Conservation (phyloP, 2,113 vertebrate genomes). For the Poicephalus meyeri region DNA sequence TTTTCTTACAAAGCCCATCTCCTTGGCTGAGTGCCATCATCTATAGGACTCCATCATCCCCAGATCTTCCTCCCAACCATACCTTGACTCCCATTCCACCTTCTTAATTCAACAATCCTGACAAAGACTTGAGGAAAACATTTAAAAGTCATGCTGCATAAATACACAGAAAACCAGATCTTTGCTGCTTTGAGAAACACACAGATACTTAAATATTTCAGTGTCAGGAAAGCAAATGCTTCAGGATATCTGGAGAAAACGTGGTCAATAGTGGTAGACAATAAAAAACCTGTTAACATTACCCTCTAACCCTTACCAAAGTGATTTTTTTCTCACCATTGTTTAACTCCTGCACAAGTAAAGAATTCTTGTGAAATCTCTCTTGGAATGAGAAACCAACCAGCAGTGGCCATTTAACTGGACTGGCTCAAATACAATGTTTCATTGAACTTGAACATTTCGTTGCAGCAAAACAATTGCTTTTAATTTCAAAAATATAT, state of each 20-base stretch:
- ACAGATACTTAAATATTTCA: not conserved
- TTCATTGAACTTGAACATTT: not conserved
- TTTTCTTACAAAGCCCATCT: not conserved
- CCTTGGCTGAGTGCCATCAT: not conserved
- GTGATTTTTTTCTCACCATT: not conserved
- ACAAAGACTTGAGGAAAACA: not conserved
- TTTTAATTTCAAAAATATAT: not conserved
- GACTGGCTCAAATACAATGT: not conserved
- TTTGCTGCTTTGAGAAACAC: not conserved
- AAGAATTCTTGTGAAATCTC: not conserved
- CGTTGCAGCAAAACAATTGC: not conserved
- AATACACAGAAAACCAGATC: not conserved
- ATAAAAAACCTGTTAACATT: not conserved
- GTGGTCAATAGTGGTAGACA: not conserved
- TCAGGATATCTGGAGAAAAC: not conserved
- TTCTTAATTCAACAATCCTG: not conserved
- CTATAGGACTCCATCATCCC: not conserved
- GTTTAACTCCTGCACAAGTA: not conserved
- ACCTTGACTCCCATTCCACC: not conserved
- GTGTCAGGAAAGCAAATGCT: not conserved
- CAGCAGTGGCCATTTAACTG: not conserved
- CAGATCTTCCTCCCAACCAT: not conserved
- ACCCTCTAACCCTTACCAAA: not conserved
- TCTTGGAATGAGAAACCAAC: not conserved
- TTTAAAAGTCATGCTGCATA: not conserved